A percentile compares a stretch with the other conserved stretches of the same genome.
Evolutionary conservation across 1,140 invertebrate genomes (phyloP).

Genomic region (Parapsyche elsis): DNA sequence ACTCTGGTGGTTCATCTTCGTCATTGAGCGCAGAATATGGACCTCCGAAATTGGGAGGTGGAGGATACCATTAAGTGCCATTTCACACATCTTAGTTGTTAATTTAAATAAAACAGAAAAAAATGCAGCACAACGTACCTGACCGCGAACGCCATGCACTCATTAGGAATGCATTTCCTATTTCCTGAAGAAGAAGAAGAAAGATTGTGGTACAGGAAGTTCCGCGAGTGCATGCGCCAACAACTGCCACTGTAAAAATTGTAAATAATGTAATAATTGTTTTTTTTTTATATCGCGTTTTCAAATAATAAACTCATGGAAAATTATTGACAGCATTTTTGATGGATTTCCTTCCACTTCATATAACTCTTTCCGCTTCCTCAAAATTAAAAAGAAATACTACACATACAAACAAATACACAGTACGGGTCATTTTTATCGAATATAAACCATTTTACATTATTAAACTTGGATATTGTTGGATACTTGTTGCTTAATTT

Average conservation of each 20-base stretch:
- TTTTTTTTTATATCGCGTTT: not conserved
- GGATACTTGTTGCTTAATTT: too few relatives aligned
- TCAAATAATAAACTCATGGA: not conserved
- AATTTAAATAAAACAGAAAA: too few relatives aligned
- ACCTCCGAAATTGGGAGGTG: not conserved
- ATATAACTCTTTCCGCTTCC: not conserved
- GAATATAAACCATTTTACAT: too few relatives aligned
- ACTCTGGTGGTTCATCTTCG: not conserved
- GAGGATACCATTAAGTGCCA: slow-evolving; percentile 6
- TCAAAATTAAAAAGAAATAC: not conserved
- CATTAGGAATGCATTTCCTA: too few relatives aligned
- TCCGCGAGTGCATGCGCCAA: too few relatives aligned
- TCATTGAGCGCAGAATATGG: not conserved
- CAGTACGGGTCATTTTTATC: too few relatives aligned
- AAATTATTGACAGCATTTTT: not conserved
- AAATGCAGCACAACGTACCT: too few relatives aligned
- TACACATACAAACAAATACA: too few relatives aligned
- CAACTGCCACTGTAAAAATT: slow-evolving; percentile 20
- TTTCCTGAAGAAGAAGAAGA: too few relatives aligned
- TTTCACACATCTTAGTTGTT: not conserved
- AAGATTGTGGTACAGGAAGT: too few relatives aligned
- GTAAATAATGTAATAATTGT: slow-evolving; percentile 14
- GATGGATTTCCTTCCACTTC: not conserved
- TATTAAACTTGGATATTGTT: too few relatives aligned
- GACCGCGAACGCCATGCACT: too few relatives aligned